Percentiles rank a stretch among this genome's conserved stretches.
These are phyloP conservation scores for Ceriagrion tenellum DNA, from an alignment of 2,888 invertebrate genomes.

Conservation along the genomic window DNA sequence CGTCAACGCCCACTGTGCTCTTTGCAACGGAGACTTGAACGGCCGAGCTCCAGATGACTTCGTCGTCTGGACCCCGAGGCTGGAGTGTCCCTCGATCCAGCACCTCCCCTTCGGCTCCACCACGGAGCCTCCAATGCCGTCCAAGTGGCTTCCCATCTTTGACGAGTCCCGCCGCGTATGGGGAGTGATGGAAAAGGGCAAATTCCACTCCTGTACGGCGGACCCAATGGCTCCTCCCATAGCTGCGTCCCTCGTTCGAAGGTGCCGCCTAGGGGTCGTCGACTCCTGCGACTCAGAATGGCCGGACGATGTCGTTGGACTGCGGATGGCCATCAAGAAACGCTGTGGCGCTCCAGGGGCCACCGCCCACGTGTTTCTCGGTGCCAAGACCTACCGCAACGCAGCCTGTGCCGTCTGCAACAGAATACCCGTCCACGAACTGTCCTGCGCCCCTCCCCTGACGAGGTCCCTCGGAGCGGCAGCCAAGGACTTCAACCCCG, in stretches of 20 bases:
- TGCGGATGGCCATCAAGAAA: conserved; percentile 53
- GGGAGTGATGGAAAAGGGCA: conserved; percentile 74
- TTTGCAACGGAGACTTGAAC: conserved; percentile 76
- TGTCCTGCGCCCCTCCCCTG: conserved; percentile 73
- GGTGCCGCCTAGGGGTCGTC: conserved; percentile 76
- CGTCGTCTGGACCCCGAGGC: conserved; percentile 76
- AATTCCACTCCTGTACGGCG: conserved; percentile 76
- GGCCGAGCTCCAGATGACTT: conserved; percentile 63
- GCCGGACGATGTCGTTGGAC: conserved; percentile 75
- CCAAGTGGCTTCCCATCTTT: conserved; percentile 50
- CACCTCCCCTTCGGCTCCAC: conserved; percentile 49
- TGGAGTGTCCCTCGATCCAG: conserved; percentile 75
- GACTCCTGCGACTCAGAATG: conserved; percentile 76
- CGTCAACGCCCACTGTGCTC: conserved; percentile 77
- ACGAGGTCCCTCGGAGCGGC: conserved; percentile 72
- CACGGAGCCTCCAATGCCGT: conserved; percentile 44
- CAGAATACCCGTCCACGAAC: conserved; percentile 75
- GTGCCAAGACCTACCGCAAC: conserved; percentile 76
- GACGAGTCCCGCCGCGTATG: conserved; percentile 72
- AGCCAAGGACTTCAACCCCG: conserved; percentile 75
- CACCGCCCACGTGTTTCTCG: conserved; percentile 77
- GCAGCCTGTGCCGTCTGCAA: conserved; percentile 79
- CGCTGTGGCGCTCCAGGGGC: conserved; percentile 76
- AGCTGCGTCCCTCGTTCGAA: conserved; percentile 75
- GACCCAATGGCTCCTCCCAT: conserved; percentile 76